phyloP scores from a whole-genome alignment of 1,140 invertebrate species.

The Drosophila tani region DNA sequence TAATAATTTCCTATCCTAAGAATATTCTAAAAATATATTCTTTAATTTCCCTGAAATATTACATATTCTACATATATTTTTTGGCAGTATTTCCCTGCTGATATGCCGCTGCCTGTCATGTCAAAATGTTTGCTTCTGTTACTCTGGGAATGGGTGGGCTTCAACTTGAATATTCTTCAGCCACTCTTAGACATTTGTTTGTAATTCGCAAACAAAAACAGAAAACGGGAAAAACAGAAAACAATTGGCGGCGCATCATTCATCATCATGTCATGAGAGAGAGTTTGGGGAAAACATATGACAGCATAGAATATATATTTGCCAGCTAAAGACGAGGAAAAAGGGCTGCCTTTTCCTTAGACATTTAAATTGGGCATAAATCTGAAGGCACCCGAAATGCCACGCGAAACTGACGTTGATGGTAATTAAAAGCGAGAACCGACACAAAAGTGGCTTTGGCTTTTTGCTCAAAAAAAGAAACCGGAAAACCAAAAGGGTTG shows the following conservation, averaged over 20 bases:
- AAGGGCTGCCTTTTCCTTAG: slow-evolving; percentile 32
- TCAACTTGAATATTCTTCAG: slow-evolving; percentile 43
- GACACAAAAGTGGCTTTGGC: slow-evolving; percentile 20
- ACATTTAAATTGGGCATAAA: slow-evolving; percentile 61
- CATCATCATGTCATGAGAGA: slow-evolving; percentile 56
- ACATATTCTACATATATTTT: neutral
- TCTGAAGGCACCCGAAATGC: slow-evolving; percentile 44
- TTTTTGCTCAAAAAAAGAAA: slow-evolving; percentile 2
- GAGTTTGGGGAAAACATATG: slow-evolving; percentile 57
- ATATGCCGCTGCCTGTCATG: slow-evolving; percentile 48
- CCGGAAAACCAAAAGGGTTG: slow-evolving; percentile 8
- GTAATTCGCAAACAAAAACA: slow-evolving; percentile 59
- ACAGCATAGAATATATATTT: slow-evolving; percentile 64
- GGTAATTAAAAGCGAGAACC: slow-evolving; percentile 71
- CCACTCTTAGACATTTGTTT: slow-evolving; percentile 68
- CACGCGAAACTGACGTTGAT: slow-evolving; percentile 67
- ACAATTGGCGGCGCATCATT: slow-evolving; percentile 75
- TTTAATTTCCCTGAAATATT: neutral
- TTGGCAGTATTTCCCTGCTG: neutral
- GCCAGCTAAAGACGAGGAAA: slow-evolving; percentile 13
- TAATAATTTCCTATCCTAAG: fast-evolving
- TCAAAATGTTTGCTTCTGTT: slow-evolving; percentile 59
- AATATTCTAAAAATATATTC: neutral
- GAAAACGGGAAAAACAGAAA: slow-evolving; percentile 63
- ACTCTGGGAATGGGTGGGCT: slow-evolving; percentile 1